Base-by-base conservation (phyloP, 2,888 invertebrate genomes). In the Drosophila dives region DNA sequence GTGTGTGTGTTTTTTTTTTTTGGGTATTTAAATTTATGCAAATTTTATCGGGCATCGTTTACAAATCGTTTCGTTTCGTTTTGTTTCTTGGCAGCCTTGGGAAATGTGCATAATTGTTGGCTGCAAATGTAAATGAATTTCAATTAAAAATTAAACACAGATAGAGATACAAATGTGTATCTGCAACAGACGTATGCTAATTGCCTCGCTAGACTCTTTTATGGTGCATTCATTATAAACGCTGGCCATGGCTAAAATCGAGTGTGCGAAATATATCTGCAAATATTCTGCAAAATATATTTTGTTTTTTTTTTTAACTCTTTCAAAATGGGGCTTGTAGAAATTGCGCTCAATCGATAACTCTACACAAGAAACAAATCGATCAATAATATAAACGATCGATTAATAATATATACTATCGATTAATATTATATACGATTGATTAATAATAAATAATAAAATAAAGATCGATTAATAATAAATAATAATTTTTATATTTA, bases 51-150 rank as follows among this genome's bases (percentile, higher is more conserved):
- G 65, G 72, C 86, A 89, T 90, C 81, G 73, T 89, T 86, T 86
- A 89, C 87, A 86, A 90, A 90, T 83, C 74, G 89, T 79, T 79
- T 56, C 49, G 10, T 55, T 34, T 48, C 4, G 15, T 32, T 17
- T 17, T 11, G 45, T 45, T 26, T 51, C 33, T 53, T 48, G 51
- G 17, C 34, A 64, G 87, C 79, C 72, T 84, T 84, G 88, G 81
- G 90, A 86, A 85, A 83, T 79, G 76, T 80, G 88, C 76, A 84
- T 84, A 87, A 87, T 90, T 85, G 83, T 68, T 72, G 67, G 63
- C 80, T 83, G 74, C 72, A 87, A 85, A 86, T 90, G 87, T 81
- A 80, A 86, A 86, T 86, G 89, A 89, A 86, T 90, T 89, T 86
- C 81, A 75, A 89, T 89, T 90, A 77, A 89, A 83, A 83, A 76